Conservation (phyloP, 2,797 vertebrate species). For the Lepidocolaptes lacrymiger region DNA sequence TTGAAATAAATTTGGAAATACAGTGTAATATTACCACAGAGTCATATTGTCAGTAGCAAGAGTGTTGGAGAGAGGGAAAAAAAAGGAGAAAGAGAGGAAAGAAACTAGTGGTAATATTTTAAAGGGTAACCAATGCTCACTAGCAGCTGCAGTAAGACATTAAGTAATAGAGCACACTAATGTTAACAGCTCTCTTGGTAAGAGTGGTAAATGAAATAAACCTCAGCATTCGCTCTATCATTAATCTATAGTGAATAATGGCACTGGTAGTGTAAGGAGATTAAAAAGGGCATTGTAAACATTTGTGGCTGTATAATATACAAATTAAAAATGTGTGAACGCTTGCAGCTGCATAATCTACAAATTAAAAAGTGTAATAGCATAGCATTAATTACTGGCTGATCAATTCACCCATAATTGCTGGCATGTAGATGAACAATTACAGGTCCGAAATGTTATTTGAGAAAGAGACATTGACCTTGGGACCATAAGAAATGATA, state of each 20-base stretch:
- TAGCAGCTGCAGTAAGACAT: constrained; percentile 81
- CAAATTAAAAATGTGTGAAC: constrained; percentile 85
- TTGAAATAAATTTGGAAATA: constrained; percentile 68
- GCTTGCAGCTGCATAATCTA: constrained; percentile 85
- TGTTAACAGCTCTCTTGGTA: constrained; percentile 84
- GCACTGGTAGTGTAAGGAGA: constrained; percentile 82
- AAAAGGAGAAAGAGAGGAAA: constrained; percentile 1
- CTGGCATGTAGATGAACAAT: constrained; percentile 85
- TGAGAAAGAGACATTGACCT: constrained; percentile 85
- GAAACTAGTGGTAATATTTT: constrained; percentile 73
- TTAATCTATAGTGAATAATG: constrained; percentile 86
- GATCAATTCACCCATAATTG: constrained; percentile 85
- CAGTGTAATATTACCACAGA: constrained; percentile 63
- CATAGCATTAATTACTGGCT: constrained; percentile 83
- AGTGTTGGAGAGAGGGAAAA: not conserved
- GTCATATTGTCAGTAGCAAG: constrained; percentile 44
- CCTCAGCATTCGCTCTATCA: constrained; percentile 77
- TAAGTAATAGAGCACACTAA: constrained; percentile 82
- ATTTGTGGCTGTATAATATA: constrained; percentile 88
- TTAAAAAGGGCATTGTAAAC: constrained; percentile 88
- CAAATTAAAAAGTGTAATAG: constrained; percentile 87
- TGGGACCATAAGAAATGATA: constrained; percentile 81
- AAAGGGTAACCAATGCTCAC: constrained; percentile 80
- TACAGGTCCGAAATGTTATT: constrained; percentile 82
- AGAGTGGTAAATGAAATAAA: constrained; percentile 83